Percentiles rank a stretch among this genome's conserved stretches.
phyloP scores from a whole-genome alignment of 2,797 vertebrate species.

The Neoniphon sammara region DNA sequence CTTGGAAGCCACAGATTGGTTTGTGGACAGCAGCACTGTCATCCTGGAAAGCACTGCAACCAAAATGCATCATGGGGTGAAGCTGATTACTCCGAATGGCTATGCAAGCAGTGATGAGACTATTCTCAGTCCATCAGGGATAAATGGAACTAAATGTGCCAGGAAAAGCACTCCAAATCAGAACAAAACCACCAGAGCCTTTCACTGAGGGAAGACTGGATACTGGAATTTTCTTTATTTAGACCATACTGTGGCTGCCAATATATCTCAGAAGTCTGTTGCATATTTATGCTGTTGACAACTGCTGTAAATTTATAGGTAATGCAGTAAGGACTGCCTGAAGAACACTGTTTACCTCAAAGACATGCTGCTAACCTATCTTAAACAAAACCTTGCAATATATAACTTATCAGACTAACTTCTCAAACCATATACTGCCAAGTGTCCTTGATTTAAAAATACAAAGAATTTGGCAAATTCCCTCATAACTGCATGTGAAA shows the following conservation, averaged over 20 bases:
- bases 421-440: no score
- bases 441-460: no score
- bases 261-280: not conserved
- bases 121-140: conserved; percentile 1
- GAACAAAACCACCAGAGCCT: not conserved
- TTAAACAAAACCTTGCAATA: no score
- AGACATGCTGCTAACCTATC: not conserved
- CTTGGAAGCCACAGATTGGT: not conserved
- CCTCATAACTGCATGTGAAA: not conserved
- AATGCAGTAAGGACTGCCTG: not conserved
- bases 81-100: not conserved
- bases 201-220: not conserved
- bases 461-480: not conserved
- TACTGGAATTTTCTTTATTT: not conserved
- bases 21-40: not conserved
- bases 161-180: not conserved
- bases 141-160: conserved; percentile 12
- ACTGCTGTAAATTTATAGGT: not conserved
- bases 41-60: not conserved
- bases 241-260: not conserved
- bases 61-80: conserved; percentile 1
- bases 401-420: no score
- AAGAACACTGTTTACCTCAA: not conserved
- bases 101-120: conserved; percentile 1
- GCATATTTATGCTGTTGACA: not conserved